A percentile compares a stretch with the other conserved stretches of the same genome.
phyloP scores from a whole-genome alignment of 2,113 vertebrate genomes.

The Paradisaea rubra region DNA sequence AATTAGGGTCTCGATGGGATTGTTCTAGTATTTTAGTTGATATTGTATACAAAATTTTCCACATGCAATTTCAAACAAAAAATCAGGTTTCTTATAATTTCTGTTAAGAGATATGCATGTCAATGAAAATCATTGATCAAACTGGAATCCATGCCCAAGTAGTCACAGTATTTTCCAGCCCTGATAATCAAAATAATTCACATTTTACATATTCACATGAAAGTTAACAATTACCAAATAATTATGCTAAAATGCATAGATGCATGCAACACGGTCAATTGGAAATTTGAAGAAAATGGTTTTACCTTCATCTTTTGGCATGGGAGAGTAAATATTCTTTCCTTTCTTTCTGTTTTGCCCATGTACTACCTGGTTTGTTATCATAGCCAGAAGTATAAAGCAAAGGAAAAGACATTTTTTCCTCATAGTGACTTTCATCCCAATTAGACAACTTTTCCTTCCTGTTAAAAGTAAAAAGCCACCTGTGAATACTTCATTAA shows the following conservation, averaged over 20 bases:
- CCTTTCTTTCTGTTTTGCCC: constrained; percentile 72
- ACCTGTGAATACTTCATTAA: background rate
- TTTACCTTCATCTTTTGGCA: constrained; percentile 69
- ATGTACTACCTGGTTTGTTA: constrained; percentile 15
- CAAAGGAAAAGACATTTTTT: constrained; percentile 55
- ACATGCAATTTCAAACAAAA: background rate
- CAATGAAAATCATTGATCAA: background rate
- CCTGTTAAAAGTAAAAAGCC: constrained; percentile 1
- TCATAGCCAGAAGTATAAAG: constrained; percentile 67
- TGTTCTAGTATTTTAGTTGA: background rate
- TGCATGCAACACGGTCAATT: background rate
- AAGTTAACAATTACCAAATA: background rate
- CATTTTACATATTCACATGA: background rate
- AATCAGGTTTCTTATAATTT: background rate
- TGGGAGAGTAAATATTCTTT: constrained; percentile 53
- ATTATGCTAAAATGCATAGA: background rate
- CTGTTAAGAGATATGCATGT: background rate
- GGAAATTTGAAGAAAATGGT: background rate
- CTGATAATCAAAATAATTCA: background rate
- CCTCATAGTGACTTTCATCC: constrained; percentile 67
- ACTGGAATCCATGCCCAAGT: background rate
- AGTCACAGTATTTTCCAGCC: background rate
- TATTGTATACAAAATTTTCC: background rate
- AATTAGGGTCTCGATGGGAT: background rate
- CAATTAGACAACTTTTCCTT: constrained; percentile 14